These are phyloP conservation scores for Lottia gigantea DNA, from an alignment of 2,888 invertebrate genomes.

Conservation along the genomic window DNA sequence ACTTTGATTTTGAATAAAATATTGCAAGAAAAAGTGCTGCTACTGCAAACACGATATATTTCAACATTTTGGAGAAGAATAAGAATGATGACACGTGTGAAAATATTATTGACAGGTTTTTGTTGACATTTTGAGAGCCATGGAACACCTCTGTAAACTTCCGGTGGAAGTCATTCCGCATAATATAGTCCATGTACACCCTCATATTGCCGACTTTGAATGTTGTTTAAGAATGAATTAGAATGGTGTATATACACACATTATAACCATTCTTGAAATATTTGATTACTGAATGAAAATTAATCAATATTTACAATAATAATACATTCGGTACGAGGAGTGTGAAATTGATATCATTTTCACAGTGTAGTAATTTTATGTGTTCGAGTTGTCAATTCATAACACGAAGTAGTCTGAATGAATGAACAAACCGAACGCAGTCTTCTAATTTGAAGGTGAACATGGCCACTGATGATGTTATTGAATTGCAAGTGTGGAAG, in stretches of 20 bases:
- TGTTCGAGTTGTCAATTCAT: no score
- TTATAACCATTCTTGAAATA: no score
- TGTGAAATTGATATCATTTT: no score
- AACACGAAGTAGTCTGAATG: neutral
- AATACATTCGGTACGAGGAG: no score
- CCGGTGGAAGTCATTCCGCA: conserved; percentile 7
- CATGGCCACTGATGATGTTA: conserved; percentile 48
- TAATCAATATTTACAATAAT: no score
- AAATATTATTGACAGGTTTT: neutral
- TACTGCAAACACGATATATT: conserved; percentile 31
- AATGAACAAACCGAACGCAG: neutral
- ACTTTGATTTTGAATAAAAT: no score
- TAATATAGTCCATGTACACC: conserved; percentile 19
- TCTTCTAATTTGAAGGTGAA: conserved; percentile 26
- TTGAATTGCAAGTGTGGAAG: conserved; percentile 79
- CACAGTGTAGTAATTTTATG: no score
- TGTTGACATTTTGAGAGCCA: neutral
- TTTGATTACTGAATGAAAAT: no score
- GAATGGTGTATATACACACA: no score
- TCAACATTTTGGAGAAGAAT: conserved; percentile 23
- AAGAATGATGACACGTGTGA: neutral
- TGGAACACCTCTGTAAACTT: conserved; percentile 15
- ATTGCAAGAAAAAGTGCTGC: conserved; percentile 29
- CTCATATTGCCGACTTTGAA: conserved; percentile 17
- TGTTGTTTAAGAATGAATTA: neutral